phyloP scores from a whole-genome alignment of 2,888 invertebrate genomes.

The Caenorhabditis doughertyi region DNA sequence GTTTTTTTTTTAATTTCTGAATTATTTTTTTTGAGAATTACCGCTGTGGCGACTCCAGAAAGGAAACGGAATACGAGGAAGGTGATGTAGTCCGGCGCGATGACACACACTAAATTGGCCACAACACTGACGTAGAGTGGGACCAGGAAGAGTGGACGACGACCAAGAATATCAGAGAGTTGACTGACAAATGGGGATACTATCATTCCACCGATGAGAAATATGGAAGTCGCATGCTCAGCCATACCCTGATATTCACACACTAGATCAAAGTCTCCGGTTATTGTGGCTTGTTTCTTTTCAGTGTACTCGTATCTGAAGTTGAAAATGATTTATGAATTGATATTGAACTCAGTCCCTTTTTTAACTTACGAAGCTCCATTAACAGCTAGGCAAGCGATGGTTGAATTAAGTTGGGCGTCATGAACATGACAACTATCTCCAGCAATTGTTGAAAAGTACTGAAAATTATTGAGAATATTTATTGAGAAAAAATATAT shows the following conservation, averaged over 20 bases:
- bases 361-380: constrained; percentile 56
- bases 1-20: background rate
- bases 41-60: constrained; percentile 78
- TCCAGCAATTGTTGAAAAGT: constrained; percentile 33
- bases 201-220: constrained; percentile 79
- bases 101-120: constrained; percentile 76
- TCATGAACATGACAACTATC: constrained; percentile 66
- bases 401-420: constrained; percentile 49
- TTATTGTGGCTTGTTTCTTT: constrained; percentile 49
- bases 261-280: constrained; percentile 77
- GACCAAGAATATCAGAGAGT: constrained; percentile 77
- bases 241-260: constrained; percentile 73
- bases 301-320: constrained; percentile 35
- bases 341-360: no score
- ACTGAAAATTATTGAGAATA: constrained; percentile 37
- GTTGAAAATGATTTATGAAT: background rate
- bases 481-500: no score
- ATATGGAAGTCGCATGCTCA: constrained; percentile 77
- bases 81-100: constrained; percentile 72
- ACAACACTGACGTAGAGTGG: constrained; percentile 76
- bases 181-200: constrained; percentile 76
- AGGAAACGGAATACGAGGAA: constrained; percentile 79
- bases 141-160: constrained; percentile 76
- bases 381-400: constrained; percentile 59
- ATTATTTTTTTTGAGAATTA: constrained; percentile 5